Percentiles rank a stretch among this genome's conserved stretches.
These are phyloP conservation scores for Trachelipus rathkii DNA, from an alignment of 1,140 invertebrate genomes.

Conservation along the genomic window DNA sequence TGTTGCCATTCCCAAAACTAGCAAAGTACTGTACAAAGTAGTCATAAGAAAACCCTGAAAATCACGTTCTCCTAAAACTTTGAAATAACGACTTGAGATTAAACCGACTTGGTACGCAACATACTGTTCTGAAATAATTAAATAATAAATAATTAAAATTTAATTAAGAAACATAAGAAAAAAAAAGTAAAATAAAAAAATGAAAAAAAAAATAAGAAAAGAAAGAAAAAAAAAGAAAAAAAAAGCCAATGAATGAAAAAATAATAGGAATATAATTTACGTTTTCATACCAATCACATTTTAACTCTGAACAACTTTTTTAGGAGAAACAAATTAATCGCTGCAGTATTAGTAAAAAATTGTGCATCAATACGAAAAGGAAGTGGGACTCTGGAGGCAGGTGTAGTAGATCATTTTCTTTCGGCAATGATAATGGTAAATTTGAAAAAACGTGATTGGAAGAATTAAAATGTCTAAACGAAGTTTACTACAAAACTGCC, in stretches of 20 bases:
- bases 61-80: conserved; percentile 55
- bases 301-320: too few species aligned
- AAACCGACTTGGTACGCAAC: conserved; percentile 57
- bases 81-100: conserved; percentile 56
- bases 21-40: conserved; percentile 49
- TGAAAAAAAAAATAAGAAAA: neutral
- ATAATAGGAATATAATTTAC: neutral
- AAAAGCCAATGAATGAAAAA: too few species aligned
- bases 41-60: conserved; percentile 51
- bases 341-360: too few species aligned
- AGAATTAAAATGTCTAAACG: too few species aligned
- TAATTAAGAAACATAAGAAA: neutral
- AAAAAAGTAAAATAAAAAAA: neutral
- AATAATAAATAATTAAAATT: neutral
- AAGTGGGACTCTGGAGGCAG: too few species aligned
- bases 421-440: too few species aligned
- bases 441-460: too few species aligned
- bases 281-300: neutral
- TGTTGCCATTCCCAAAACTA: conserved; percentile 54
- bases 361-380: too few species aligned
- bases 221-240: neutral
- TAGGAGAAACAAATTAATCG: too few species aligned
- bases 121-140: conserved; percentile 51
- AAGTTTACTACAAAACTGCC: too few species aligned
- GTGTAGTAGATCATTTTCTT: too few species aligned